Base-by-base conservation (phyloP, 1,140 invertebrate species). In the Drosophila athabasca region DNA sequence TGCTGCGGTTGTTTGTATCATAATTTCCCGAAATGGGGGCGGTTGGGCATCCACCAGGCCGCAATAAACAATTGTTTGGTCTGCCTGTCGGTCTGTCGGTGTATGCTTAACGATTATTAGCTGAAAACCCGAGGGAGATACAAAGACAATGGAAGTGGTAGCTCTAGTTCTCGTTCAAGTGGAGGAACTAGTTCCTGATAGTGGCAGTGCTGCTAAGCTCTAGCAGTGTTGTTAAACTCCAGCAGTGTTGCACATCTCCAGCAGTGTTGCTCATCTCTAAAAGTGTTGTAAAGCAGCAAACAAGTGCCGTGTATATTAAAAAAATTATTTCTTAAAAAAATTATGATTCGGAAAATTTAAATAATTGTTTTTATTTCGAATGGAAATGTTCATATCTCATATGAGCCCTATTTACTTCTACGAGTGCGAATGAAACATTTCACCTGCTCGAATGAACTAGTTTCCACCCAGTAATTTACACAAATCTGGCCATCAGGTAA, bases 1-100 rank as follows among this genome's bases (percentile, higher is more conserved):
- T 85, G 74, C 70, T 81, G 77, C 81, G 72, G 81, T 74, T 85
- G 73, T 85, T 78, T 77, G 62, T 76, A 65, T 77, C 83, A 87
- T 88, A 88, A 87, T 82, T 82, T 82, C 48, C 29, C 17, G 44
- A 2, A 13, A 5, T 6, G 22, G 8, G 22, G 22, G 45, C 41
- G n/a, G 31, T 19, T 11, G 24, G 11, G 19, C 9, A 6, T 4
- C 4, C 5, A 29, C 22, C 19, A n/a, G 29, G 39, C 50, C 62
- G 62, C 41, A 49, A 76, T 76, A 76, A 76, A 76, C 72, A 76
- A 76, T 55, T 49, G 51, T 52, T 39, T 39, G 35, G 11, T 5
- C 24, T 26, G 24, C 4, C 3, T 15, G 60, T 41, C 43, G 31
- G 15, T 13, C 31, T 35, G 11, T 11, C 26, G 41, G 39, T 61